phyloP scores from a whole-genome alignment of 2,113 vertebrate species.

The Gymnarchus niloticus region DNA sequence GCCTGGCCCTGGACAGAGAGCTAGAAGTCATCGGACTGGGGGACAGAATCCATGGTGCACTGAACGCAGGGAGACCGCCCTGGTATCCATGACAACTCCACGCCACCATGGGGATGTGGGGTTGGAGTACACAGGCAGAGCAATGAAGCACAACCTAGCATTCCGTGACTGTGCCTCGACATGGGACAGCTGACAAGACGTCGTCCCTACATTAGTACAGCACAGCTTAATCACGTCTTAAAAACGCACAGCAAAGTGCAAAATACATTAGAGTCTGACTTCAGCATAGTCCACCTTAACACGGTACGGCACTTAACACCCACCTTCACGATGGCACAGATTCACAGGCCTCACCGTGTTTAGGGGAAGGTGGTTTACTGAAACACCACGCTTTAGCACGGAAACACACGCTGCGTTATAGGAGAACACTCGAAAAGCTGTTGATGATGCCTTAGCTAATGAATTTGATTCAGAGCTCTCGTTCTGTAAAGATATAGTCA shows the following conservation, averaged over 20 bases:
- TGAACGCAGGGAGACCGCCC: background rate
- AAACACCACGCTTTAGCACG: background rate
- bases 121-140: background rate
- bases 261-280: background rate
- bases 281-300: background rate
- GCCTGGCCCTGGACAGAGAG: background rate
- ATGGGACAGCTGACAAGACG: too few relatives aligned
- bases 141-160: too few relatives aligned
- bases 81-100: constrained; percentile 9
- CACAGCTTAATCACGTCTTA: background rate
- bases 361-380: too few relatives aligned
- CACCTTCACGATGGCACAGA: background rate
- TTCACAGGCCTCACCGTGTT: background rate
- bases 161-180: too few relatives aligned
- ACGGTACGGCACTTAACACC: too few relatives aligned
- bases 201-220: too few relatives aligned
- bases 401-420: background rate
- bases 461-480: background rate
- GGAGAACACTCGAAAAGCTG: background rate
- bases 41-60: background rate
- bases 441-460: background rate
- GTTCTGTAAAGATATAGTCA: background rate
- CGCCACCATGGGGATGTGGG: background rate
- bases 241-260: too few relatives aligned
- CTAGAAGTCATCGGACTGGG: background rate